Base-by-base conservation (phyloP, 92 coral and sea anemone species). In the Siderastrea radians region DNA sequence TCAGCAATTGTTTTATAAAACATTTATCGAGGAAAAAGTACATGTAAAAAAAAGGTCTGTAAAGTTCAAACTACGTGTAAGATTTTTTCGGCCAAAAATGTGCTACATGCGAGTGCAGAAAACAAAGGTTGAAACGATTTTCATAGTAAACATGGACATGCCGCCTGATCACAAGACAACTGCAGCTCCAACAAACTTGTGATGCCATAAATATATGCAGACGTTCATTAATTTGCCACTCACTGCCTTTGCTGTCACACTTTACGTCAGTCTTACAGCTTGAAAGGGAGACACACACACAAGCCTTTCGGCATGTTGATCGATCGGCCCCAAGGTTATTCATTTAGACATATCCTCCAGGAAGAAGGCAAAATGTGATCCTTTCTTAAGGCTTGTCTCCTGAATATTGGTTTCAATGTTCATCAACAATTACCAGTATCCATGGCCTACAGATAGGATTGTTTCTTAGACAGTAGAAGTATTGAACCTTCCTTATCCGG, bases 61-160 rank as follows among this genome's bases (percentile, higher is more conserved):
- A 49, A 72, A 48, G 76, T 72, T 72, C 48, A 49, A 72, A 48
- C 12, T 16, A 57, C 7, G 3, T 7, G 14, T 72, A 44, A 44
- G 58, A 49, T 72, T 72, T 72, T 49, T 3, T 10, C 7, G 58
- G 51, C 48, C 76, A 72, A 72, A 72, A 72, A 72, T 5, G 76
- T 72, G 76, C 58, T 49, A 72, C 6, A 49, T 12, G 43, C 14
- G 19, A 72, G 57, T 15, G 58, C 76, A 16, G 76, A 43, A 72
- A 48, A 72, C 17, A 44, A 49, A 19, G 1, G 5, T 72, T 72
- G 48, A 38, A 48, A 49, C 57, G 5, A 72, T 38, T 72, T 15
- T 49, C 59, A 72, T 49, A 72, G 51, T 44, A 49, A 48, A 45
- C 48, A 38, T 11, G 26, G 58, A 57, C 49, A 57, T 1, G 59